phyloP scores from a whole-genome alignment of 2,797 vertebrate species.

The Sebastes matsubarae region DNA sequence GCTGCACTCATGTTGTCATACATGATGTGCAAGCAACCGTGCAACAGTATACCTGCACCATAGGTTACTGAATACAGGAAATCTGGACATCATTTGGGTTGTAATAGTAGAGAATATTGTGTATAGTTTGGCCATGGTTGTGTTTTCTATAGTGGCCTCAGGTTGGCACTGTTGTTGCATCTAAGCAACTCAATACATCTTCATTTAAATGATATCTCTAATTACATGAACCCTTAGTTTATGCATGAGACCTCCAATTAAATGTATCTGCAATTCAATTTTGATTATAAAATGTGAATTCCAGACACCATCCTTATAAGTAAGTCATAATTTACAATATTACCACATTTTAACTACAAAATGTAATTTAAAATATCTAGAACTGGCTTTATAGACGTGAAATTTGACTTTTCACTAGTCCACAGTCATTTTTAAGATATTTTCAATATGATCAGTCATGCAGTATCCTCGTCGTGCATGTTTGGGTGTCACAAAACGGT shows the following conservation, averaged over 20 bases:
- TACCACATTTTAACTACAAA: background rate
- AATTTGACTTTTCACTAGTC: background rate
- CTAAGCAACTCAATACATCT: background rate
- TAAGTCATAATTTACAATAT: background rate
- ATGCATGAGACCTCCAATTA: background rate
- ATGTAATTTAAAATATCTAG: background rate
- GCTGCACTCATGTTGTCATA: background rate
- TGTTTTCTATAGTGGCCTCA: conserved; percentile 13
- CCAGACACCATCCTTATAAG: background rate
- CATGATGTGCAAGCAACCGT: background rate
- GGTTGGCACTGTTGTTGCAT: conserved; percentile 49
- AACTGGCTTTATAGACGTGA: no score
- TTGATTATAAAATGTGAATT: background rate
- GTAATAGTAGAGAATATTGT: background rate
- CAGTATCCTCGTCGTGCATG: background rate
- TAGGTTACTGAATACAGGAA: rapidly evolving
- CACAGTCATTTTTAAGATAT: background rate
- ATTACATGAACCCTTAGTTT: background rate
- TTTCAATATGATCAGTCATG: background rate
- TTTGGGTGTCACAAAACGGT: background rate
- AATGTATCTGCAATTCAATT: background rate
- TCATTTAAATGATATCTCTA: background rate
- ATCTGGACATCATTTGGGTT: background rate
- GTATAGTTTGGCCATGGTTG: conserved; percentile 3
- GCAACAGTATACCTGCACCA: background rate